These are phyloP conservation scores for Halichoerus grypus DNA, from an alignment of 2,113 vertebrate species.

Conservation along the genomic window DNA sequence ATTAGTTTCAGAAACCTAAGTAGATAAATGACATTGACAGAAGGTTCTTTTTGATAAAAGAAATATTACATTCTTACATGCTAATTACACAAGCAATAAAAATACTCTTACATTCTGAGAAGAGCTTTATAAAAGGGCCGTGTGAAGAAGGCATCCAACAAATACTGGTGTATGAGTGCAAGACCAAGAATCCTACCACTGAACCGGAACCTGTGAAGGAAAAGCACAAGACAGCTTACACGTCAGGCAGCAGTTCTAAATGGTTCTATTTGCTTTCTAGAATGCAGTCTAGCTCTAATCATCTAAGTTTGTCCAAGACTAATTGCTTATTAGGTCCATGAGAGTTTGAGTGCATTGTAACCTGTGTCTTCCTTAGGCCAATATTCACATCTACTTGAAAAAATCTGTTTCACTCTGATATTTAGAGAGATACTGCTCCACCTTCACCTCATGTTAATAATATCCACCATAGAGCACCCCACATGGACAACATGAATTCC, in stretches of 20 bases:
- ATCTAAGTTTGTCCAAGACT: neutral
- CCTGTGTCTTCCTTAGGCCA: neutral
- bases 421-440: neutral
- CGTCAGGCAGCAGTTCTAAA: neutral
- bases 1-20: conserved; percentile 30
- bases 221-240: conserved; percentile 26
- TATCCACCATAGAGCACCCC: neutral
- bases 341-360: neutral
- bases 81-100: neutral
- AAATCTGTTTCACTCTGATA: neutral
- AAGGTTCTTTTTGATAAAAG: neutral
- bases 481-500: neutral
- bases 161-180: conserved; percentile 98
- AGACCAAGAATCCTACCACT: conserved; percentile 98
- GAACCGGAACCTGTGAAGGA: conserved; percentile 95
- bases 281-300: neutral
- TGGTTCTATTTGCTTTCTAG: neutral
- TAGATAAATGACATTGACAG: neutral
- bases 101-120: conserved; percentile 93
- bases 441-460: neutral
- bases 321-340: neutral
- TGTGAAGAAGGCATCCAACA: conserved; percentile 99
- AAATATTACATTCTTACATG: neutral
- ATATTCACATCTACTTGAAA: neutral
- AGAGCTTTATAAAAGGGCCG: conserved; percentile 99